These are phyloP conservation scores for Kryptolebias ocellatus DNA, from an alignment of 2,797 vertebrate genomes.

Conservation along the genomic window DNA sequence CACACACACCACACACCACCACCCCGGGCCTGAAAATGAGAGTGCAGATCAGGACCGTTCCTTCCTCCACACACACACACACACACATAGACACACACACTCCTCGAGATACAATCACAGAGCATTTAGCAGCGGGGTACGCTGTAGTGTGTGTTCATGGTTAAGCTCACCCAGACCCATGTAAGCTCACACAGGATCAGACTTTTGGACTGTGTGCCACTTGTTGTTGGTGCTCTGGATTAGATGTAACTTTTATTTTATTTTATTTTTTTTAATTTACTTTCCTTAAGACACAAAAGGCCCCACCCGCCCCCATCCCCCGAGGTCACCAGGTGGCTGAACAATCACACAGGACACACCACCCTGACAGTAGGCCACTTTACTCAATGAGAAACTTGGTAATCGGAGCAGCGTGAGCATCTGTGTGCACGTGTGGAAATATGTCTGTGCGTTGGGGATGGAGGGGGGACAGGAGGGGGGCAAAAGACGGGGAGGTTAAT, in stretches of 20 bases:
- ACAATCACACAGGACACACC: constrained; percentile 67
- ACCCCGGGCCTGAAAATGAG: constrained; percentile 79
- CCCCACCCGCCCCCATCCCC: constrained; percentile 15
- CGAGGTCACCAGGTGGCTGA: constrained; percentile 69
- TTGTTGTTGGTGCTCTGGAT: constrained; percentile 80
- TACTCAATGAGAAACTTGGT: constrained; percentile 60
- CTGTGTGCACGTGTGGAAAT: constrained; percentile 26
- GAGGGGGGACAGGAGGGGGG: constrained; percentile 41
- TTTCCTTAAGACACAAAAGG: constrained; percentile 77
- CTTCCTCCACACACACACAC: background rate
- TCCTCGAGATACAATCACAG: constrained; percentile 67
- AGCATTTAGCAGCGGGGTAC: constrained; percentile 52
- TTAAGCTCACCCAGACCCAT: constrained; percentile 71
- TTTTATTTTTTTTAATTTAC: constrained; percentile 84
- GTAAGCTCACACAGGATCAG: constrained; percentile 77
- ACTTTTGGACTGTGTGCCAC: constrained; percentile 78
- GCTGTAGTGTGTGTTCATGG: constrained; percentile 16
- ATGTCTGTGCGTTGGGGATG: constrained; percentile 53
- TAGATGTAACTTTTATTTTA: constrained; percentile 81
- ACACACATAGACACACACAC: too few species aligned
- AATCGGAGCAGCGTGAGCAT: constrained; percentile 20
- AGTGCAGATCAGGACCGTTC: constrained; percentile 71
- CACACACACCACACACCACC: too few species aligned
- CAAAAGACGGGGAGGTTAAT: constrained; percentile 79
- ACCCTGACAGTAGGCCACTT: constrained; percentile 70